These are phyloP conservation scores for Pterophyllum scalare DNA, from an alignment of 2,113 vertebrate genomes.

Conservation along the genomic window DNA sequence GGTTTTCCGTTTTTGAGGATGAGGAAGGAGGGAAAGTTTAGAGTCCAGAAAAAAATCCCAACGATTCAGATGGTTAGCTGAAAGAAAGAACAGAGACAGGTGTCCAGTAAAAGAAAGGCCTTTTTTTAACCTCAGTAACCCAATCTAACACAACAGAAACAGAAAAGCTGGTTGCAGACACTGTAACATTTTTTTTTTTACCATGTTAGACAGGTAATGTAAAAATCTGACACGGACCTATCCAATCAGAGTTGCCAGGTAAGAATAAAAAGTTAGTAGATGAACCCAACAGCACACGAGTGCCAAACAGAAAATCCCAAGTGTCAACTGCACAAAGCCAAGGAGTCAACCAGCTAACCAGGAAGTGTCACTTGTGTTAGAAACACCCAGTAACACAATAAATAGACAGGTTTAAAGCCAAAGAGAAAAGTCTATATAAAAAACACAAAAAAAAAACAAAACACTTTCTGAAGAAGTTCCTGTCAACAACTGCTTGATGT, in stretches of 20 bases:
- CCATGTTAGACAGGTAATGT: slow-evolving; percentile 25
- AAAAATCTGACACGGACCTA: slow-evolving; percentile 23
- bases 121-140: slow-evolving; percentile 54
- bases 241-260: slow-evolving; percentile 26
- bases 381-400: slow-evolving; percentile 70
- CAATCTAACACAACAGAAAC: slow-evolving; percentile 34
- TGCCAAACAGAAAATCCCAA: slow-evolving; percentile 64
- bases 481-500: slow-evolving; percentile 86
- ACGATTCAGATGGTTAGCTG: slow-evolving; percentile 91
- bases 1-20: slow-evolving; percentile 69
- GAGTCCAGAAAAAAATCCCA: slow-evolving; percentile 83
- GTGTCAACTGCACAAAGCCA: slow-evolving; percentile 59
- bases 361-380: slow-evolving; percentile 67
- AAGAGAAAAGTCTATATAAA: slow-evolving; percentile 25
- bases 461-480: slow-evolving; percentile 72
- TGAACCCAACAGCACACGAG: slow-evolving; percentile 64
- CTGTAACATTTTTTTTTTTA: slow-evolving; percentile 24
- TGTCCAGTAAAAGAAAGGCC: slow-evolving; percentile 71
- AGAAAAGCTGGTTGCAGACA: slow-evolving; percentile 37
- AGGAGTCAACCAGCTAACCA: slow-evolving; percentile 51
- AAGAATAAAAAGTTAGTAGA: slow-evolving; percentile 54
- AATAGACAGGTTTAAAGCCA: slow-evolving; percentile 58
- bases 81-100: slow-evolving; percentile 78
- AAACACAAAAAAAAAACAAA: slow-evolving; percentile 17
- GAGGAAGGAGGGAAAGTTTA: slow-evolving; percentile 61